Conservation (phyloP, 2,888 invertebrate species). For the Microplitis manilae region DNA sequence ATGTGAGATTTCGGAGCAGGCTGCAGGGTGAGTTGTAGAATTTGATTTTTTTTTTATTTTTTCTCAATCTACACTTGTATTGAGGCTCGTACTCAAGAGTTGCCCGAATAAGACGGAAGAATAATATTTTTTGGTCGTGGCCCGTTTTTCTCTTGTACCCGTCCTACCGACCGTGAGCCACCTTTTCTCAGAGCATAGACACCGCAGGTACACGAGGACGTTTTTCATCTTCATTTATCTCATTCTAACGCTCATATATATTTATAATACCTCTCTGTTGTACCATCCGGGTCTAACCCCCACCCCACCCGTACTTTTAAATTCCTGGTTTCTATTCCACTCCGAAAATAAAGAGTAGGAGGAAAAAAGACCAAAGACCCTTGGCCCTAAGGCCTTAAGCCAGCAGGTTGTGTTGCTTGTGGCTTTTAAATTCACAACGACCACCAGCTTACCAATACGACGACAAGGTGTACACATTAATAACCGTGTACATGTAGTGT, state of each 20-base stretch:
- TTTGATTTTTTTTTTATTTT: constrained; percentile 15
- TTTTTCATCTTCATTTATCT: constrained; percentile 53
- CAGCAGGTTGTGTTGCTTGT: constrained; percentile 45
- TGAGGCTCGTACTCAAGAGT: constrained; percentile 23
- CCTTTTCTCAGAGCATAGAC: constrained; percentile 22
- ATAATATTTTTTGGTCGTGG: constrained; percentile 46
- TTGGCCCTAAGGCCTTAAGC: constrained; percentile 30
- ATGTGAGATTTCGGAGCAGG: constrained; percentile 15
- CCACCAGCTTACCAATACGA: neutral
- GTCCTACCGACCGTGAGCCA: constrained; percentile 17
- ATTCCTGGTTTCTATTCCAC: constrained; percentile 66
- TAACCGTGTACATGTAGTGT: neutral
- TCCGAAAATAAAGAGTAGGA: constrained; percentile 38
- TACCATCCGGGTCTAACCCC: constrained; percentile 43
- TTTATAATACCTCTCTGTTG: constrained; percentile 39
- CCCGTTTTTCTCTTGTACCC: constrained; percentile 37
- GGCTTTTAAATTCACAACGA: constrained; percentile 57
- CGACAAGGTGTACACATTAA: neutral
- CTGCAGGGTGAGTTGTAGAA: constrained; percentile 34
- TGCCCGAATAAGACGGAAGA: constrained; percentile 45
- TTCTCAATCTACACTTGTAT: constrained; percentile 34
- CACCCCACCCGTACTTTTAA: constrained; percentile 38
- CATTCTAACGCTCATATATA: constrained; percentile 37
- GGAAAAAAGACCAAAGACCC: constrained; percentile 30
- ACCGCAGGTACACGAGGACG: constrained; percentile 38